Evolutionary conservation across 2,888 invertebrate genomes (phyloP).

Genomic region (Scaptodrosophila latifasciaeformis): DNA sequence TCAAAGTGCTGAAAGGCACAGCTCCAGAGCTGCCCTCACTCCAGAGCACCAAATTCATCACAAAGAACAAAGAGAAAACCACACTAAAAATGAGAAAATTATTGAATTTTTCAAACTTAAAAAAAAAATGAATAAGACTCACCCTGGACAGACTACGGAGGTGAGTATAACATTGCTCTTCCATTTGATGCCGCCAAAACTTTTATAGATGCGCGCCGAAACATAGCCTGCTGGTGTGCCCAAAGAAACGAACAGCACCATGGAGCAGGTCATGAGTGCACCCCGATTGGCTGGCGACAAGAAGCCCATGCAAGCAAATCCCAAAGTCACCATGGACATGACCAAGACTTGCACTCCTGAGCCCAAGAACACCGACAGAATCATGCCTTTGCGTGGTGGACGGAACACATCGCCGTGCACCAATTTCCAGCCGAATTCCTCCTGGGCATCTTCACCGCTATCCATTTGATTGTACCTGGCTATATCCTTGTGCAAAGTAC

Average conservation of each 20-base stretch:
- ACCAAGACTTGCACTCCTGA: constrained; percentile 96
- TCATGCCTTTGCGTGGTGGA: constrained; percentile 96
- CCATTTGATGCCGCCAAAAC: constrained; percentile 99
- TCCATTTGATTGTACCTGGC: constrained; percentile 98
- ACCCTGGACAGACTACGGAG: constrained; percentile 98
- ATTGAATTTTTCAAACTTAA: too few species aligned
- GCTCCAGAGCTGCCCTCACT: constrained; percentile 96
- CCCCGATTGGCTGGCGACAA: constrained; percentile 99
- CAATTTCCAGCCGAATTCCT: constrained; percentile 92
- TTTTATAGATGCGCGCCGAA: constrained; percentile 97
- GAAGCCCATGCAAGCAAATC: constrained; percentile 99
- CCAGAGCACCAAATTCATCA: constrained; percentile 98
- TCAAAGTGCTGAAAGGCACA: constrained; percentile 95
- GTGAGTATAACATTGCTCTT: constrained; percentile 98
- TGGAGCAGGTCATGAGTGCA: constrained; percentile 97
- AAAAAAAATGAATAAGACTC: constrained; percentile 64
- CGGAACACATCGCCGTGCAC: constrained; percentile 99
- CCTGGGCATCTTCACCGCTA: constrained; percentile 92
- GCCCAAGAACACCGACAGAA: constrained; percentile 96
- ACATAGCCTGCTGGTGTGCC: constrained; percentile 98
- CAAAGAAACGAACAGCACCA: constrained; percentile 96
- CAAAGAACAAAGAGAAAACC: constrained; percentile 97
- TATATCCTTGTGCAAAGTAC: constrained; percentile 98
- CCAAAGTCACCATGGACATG: constrained; percentile 96
- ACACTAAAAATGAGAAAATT: constrained; percentile 79